Percentiles rank a stretch among this genome's conserved stretches.
Conservation (phyloP, 2,797 vertebrate species). For the Helicolenus hilgendorfi region DNA sequence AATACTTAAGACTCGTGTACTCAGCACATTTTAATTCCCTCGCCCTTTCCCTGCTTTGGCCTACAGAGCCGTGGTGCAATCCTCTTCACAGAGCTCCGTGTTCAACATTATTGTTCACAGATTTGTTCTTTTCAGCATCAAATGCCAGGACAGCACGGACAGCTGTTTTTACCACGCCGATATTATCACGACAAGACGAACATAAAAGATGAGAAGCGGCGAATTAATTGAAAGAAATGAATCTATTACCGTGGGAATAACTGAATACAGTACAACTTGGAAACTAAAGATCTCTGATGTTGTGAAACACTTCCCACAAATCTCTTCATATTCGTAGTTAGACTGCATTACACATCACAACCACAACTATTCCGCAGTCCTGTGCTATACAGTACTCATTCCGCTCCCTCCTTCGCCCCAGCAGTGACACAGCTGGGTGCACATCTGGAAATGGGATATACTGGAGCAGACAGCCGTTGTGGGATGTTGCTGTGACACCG, state of each 20-base stretch:
- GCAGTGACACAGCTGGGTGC: conserved; percentile 39
- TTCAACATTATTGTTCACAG: neutral
- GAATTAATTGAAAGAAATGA: neutral
- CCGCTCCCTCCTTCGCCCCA: neutral
- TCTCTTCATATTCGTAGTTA: neutral
- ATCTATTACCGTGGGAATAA: neutral
- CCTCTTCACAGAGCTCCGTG: conserved; percentile 1
- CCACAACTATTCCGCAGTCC: neutral
- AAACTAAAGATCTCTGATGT: neutral
- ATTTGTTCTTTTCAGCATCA: neutral
- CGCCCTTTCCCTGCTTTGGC: conserved; percentile 71
- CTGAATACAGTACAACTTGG: neutral
- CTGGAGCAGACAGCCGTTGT: conserved; percentile 59
- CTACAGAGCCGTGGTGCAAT: conserved; percentile 69
- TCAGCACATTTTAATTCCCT: conserved; percentile 87
- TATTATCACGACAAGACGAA: neutral
- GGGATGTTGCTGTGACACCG: conserved; percentile 48
- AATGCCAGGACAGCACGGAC: neutral
- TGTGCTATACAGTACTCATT: neutral
- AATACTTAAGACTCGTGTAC: conserved; percentile 74
- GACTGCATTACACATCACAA: neutral
- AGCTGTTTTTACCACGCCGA: neutral
- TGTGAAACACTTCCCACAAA: neutral
- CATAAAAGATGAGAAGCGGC: neutral
- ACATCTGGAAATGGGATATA: conserved; percentile 59